Evolutionary conservation across 2,113 vertebrate genomes (phyloP), one percentile per base, ranked within the genome.

Genomic region (Riparia riparia): DNA sequence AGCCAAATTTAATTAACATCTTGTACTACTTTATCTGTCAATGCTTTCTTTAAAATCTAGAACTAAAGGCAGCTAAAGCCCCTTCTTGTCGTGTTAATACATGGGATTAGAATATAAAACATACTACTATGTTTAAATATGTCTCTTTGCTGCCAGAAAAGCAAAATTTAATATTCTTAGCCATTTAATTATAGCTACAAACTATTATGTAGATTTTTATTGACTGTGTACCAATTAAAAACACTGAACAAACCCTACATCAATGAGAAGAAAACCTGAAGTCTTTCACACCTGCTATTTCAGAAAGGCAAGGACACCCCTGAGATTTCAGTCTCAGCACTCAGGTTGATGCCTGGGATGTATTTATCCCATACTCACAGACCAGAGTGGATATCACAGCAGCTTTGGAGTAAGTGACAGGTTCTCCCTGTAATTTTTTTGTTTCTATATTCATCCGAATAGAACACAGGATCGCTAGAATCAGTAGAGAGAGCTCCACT

Each of bases 1-100:
- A 92, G 56, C 5, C 56, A 93, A 88, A 95, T 90, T 78, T 64
- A 96, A 86, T 92, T 83, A 88, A 66, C 45, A 57, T 64, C 28
- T 58, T 69, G 29, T 53, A 84, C 22, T 74, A 32, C 44, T 78
- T 0, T 58, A 85, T 50, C 74, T 93, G 49, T 39, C 58, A 94
- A 60, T 44, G 10, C 39, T 41, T 65, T 64, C 68, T 90, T 81
- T 78, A 81, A 91, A 80, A 93, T 71, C 50, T 64, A 45, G 37
- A 94, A 53, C 42, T 65, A 89, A 91, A 90, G 61, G 57, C 54
- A 66, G 60, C 51, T 97, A 47, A 84, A 88, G 45, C 22, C 41
- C 42, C 49, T 88, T 85, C 88, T 79, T 18, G 9, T 49, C 71
- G 84, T 42, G 21, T 65, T 49, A 94, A 87, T 50, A 86, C 37